Evolutionary conservation across 2,888 invertebrate genomes (phyloP), one percentile per base, ranked within the genome.

Genomic region (Dexiosoma caninum): DNA sequence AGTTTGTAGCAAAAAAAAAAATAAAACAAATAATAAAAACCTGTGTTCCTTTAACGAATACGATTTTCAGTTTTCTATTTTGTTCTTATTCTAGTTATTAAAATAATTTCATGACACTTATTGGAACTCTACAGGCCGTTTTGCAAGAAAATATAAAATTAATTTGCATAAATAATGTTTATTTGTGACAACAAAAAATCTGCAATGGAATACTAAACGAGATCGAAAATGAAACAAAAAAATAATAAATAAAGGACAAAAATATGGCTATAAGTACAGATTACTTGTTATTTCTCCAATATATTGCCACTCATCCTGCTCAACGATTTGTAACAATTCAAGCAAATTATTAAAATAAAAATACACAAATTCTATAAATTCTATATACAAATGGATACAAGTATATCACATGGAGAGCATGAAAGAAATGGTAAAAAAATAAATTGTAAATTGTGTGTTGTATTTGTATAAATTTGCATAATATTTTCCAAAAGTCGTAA

Each of bases 401-500:
- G 14, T 46, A 42, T 19, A 30, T n/a, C 19, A 64, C 4, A 27
- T 14, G 23, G 3, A 0, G 23, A n/a, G 10, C 49, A n/a, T 3
- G n/a, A 16, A 16, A 46, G 4, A 16, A 14, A 37, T 19, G 19
- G 35, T 37, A 51, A 32, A 21, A 27, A 27, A 37, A 23, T 1
- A 62, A 46, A 32, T 62, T 32, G 55, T 23, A 42, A 30, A 42
- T 69, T 44, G 53, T 62, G 16, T 35, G 46, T 32, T 14, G 53
- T 35, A 55, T 44, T 55, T 69, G 14, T 19, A 79, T 49, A 69
- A 79, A 74, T 74, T 79, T 74, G 62, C 74, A 74, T 70, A 79
- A 74, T 66, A 79, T 79, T 79, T 74, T 70, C n/a, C 44, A 75
- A 75, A 55, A 64, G 74, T 59, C 70, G 74, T 79, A 74, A 79